Conservation (phyloP, 2,113 vertebrate species). For the Prolemur simus region DNA sequence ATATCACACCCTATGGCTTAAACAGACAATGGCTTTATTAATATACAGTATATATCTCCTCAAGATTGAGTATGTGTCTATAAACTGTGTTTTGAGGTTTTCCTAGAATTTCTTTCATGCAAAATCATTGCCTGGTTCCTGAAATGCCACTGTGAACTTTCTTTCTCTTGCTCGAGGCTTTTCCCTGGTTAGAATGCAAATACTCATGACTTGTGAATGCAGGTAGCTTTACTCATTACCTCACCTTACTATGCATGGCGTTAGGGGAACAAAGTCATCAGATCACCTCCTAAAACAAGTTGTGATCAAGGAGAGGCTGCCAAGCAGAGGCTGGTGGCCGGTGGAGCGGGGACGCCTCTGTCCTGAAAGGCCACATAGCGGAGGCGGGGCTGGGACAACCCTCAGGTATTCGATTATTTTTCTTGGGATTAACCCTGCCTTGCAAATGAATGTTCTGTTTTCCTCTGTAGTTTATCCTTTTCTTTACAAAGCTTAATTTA, state of each 20-base stretch:
- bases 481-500: neutral
- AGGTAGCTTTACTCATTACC: fast-evolving
- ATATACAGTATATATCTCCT: neutral
- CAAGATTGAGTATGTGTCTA: neutral
- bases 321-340: neutral
- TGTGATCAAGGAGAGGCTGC: neutral
- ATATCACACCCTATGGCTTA: neutral
- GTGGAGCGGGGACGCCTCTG: fast-evolving
- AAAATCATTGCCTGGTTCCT: neutral
- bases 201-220: fast-evolving
- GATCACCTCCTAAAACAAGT: neutral
- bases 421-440: neutral
- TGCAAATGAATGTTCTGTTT: neutral
- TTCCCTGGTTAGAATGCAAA: neutral
- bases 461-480: neutral
- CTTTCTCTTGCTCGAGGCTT: neutral
- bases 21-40: neutral
- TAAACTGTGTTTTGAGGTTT: neutral
- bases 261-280: neutral
- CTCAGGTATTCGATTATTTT: neutral
- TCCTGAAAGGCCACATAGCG: neutral
- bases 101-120: neutral
- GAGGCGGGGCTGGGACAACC: neutral
- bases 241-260: fast-evolving
- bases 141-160: neutral